Evolutionary conservation across 2,888 invertebrate genomes (phyloP).

Genomic region (Microctonus brassicae): DNA sequence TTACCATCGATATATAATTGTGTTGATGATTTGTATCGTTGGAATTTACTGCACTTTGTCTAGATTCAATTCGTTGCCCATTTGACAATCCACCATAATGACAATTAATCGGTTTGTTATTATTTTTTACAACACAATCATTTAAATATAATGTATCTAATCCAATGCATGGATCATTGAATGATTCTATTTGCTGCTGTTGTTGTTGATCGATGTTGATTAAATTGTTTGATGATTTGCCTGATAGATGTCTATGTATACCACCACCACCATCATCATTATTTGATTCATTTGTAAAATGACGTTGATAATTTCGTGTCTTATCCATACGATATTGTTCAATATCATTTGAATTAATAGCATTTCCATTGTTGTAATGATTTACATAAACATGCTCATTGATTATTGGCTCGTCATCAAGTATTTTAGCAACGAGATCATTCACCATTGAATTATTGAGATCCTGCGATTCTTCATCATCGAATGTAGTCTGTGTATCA

Average conservation of each 20-base stretch:
- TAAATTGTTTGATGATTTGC: conserved; percentile 46
- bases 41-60: conserved; percentile 43
- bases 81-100: conserved; percentile 50
- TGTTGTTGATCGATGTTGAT: neutral
- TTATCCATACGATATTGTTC: conserved; percentile 44
- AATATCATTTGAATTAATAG: conserved; percentile 33
- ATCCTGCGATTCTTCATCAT: conserved; percentile 66
- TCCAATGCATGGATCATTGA: conserved; percentile 51
- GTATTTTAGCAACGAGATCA: conserved; percentile 77
- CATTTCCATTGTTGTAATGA: conserved; percentile 56
- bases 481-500: conserved; percentile 55
- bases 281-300: conserved; percentile 38
- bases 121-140: conserved; percentile 47
- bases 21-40: conserved; percentile 35
- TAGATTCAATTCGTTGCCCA: conserved; percentile 40
- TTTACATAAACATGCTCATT: conserved; percentile 54
- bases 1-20: conserved; percentile 52
- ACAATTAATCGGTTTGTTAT: conserved; percentile 32
- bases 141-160: conserved; percentile 56
- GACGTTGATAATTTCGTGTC: conserved; percentile 37
- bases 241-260: conserved; percentile 21
- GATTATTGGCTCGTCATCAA: conserved; percentile 73
- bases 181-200: conserved; percentile 21
- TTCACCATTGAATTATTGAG: conserved; percentile 75
- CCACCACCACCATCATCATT: conserved; percentile 36